Base-by-base conservation (phyloP, 2,797 vertebrate genomes). In the Meriones psammophilus region DNA sequence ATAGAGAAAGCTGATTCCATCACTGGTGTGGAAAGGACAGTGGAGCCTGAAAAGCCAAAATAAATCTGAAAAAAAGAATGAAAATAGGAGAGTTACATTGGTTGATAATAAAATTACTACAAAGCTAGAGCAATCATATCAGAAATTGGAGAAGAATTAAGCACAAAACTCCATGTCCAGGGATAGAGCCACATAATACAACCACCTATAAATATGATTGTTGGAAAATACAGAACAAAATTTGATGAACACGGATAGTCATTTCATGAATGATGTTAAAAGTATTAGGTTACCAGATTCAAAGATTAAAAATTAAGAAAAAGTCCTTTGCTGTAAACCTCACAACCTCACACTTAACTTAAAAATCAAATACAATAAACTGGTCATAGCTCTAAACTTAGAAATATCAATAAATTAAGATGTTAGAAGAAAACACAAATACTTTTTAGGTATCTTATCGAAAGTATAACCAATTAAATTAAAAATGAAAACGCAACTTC, bases 321-420 rank as follows among this genome's bases (percentile, higher is more conserved):
- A 36, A n/a, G 66, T 39, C 1, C 13, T 83, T 80, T 36, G 8
- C 83, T n/a, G 4, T 36, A 80, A 80, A 66, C 71, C 9, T 69
- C 26, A 71, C 2, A 73, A n/a, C 36, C 28, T 95, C 50, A 89
- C 3, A 87, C 8, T 10, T 77, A 81, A 68, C 30, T 89, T 14
- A 80, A 89, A 79, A 58, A 93, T 56, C 9, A 66, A 93, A 42
- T 42, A 42, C 42, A 42, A 42, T 26, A 69, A 95, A 71, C 28
- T 50, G 12, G 73, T 86, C 36, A 88, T 39, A 93, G 42, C 26
- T 88, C 66, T 87, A 95, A 89, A 95, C 26, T 12, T 64, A 95
- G 54, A 86, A 69, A 39, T 33, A 71, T 68, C 33, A n/a, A 90
- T 80, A 58, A 68, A 58, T 69, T 85, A 62, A 94, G 88, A 88